Base-by-base conservation (phyloP, 2,797 vertebrate species). In the Cynodonichthys magdalenae region DNA sequence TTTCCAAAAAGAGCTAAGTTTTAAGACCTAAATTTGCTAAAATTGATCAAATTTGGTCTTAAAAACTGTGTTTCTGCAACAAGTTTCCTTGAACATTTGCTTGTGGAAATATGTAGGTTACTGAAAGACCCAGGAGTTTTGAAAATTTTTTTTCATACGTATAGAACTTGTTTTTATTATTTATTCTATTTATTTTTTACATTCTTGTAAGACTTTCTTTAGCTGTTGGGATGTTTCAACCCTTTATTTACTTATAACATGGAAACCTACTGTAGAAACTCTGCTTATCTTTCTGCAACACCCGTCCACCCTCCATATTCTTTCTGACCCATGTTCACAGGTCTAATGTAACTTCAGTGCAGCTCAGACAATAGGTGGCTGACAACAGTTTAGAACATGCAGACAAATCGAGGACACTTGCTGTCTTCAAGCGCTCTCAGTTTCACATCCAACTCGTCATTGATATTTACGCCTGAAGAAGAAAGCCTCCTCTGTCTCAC, bases 261-360 rank as follows among this genome's bases (percentile, higher is more conserved):
- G 59, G 56, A 62, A 69, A 69, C 31, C 45, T 63, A 31, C 59
- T 57, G 59, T 15, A 11, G 47, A 50, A 52, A 39, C 41, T 62
- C 44, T 11, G 28, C 44, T 39, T 57, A 46, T n/a, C n/a, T 61
- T 48, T 55, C 51, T 54, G 36, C 47, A 11, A 19, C 41, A 15
- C 57, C 44, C 46, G 42, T 50, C 9, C 7, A 0, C 42, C 3
- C 17, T 19, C 27, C 59, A 48, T 41, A 19, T 15, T 42, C 67
- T 60, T 44, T 47, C 57, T n/a, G n/a, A 52, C 53, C 34, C 15
- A 31, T 17, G 41, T 46, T n/a, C n/a, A n/a, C n/a, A 58, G 46
- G 63, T 39, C 54, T 65, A 58, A 48, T 45, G 47, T 62, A 62
- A 69, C 15, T n/a, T n/a, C 11, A 6, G 19, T 17, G 10, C 56